These are phyloP conservation scores for Spodoptera litura DNA, from an alignment of 1,140 invertebrate genomes.

Conservation along the genomic window DNA sequence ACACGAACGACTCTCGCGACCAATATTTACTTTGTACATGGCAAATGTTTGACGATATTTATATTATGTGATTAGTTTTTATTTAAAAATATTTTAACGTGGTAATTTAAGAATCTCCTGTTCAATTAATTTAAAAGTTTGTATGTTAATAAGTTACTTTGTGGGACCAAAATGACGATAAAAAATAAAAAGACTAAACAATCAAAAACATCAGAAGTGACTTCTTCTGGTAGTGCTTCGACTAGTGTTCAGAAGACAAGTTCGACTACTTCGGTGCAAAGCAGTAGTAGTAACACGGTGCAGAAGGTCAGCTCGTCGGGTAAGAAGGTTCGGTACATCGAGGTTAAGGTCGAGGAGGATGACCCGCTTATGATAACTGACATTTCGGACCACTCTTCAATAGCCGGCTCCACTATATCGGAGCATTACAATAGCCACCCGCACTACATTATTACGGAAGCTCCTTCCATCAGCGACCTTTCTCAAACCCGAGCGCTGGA, in stretches of 20 bases:
- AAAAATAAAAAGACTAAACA: conserved; percentile 86
- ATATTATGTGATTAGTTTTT: conserved; percentile 75
- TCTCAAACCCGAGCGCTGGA: conserved; percentile 73
- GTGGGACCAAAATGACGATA: conserved; percentile 83
- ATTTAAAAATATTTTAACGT: conserved; percentile 75
- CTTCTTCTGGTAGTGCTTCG: conserved; percentile 76
- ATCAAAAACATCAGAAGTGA: conserved; percentile 76
- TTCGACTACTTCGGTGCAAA: conserved; percentile 76
- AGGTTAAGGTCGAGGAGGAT: conserved; percentile 85
- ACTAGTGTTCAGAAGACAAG: conserved; percentile 80
- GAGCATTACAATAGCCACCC: conserved; percentile 85
- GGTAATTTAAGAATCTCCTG: conserved; percentile 75
- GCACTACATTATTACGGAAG: conserved; percentile 85
- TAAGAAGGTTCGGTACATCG: conserved; percentile 84
- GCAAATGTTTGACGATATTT: conserved; percentile 73
- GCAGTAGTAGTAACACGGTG: conserved; percentile 77
- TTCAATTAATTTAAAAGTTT: conserved; percentile 61
- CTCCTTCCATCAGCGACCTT: conserved; percentile 82
- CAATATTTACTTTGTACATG: conserved; percentile 71
- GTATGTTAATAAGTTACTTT: conserved; percentile 56
- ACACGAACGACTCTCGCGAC: conserved; percentile 85
- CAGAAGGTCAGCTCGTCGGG: conserved; percentile 83
- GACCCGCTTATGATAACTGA: conserved; percentile 86
- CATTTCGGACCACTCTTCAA: conserved; percentile 81
- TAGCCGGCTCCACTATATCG: conserved; percentile 82